A percentile compares a stretch with the other conserved stretches of the same genome.
Conservation (phyloP, 2,113 vertebrate species). For the Symphodus melops region DNA sequence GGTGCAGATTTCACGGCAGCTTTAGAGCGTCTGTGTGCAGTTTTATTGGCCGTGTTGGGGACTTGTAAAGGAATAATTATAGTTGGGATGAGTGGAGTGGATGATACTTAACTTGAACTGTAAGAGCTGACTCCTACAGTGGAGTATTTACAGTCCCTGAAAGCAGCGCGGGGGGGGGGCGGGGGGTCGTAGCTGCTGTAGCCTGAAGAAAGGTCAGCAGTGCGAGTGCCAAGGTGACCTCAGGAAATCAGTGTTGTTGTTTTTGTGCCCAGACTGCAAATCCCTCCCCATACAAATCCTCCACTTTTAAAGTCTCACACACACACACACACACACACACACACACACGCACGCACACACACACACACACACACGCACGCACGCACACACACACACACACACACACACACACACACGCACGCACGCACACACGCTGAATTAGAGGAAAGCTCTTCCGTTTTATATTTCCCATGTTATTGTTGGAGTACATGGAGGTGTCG, state of each 20-base stretch:
- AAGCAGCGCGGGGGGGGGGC: not conserved
- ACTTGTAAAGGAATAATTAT: slow-evolving; percentile 15
- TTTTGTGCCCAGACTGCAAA: not conserved
- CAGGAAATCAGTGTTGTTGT: slow-evolving; percentile 2
- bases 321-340: not conserved
- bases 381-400: not conserved
- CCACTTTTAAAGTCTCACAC: not conserved
- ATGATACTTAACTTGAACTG: slow-evolving; percentile 3
- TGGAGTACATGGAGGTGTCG: slow-evolving; percentile 4
- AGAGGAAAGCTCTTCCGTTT: slow-evolving; percentile 10
- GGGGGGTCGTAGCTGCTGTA: not conserved
- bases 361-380: not conserved
- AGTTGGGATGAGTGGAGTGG: not conserved
- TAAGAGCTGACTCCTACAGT: not conserved
- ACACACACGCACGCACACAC: not conserved
- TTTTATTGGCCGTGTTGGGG: slow-evolving; percentile 28
- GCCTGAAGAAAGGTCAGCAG: not conserved
- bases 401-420: not conserved
- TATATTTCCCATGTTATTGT: slow-evolving; percentile 14
- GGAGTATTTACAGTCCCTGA: slow-evolving; percentile 1
- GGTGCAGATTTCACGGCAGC: slow-evolving; percentile 1
- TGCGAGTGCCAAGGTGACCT: slow-evolving; percentile 5
- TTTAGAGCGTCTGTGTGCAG: not conserved
- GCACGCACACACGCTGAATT: not conserved
- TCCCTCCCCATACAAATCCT: not conserved